phyloP scores from a whole-genome alignment of 1,140 invertebrate species.

The Heliconius himera region DNA sequence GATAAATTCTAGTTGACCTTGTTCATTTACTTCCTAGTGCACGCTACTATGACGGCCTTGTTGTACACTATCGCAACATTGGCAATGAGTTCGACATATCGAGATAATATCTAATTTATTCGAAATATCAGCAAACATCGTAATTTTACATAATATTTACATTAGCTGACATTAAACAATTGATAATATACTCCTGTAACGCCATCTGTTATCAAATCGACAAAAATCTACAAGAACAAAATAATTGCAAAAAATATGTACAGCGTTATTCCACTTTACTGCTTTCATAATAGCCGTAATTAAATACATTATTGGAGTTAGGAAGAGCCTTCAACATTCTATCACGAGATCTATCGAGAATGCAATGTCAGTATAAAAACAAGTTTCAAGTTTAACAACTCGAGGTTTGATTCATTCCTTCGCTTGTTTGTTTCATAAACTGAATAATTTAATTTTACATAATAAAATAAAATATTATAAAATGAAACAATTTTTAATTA shows the following conservation, averaged over 20 bases:
- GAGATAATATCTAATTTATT: constrained; percentile 42
- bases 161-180: constrained; percentile 28
- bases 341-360: constrained; percentile 58
- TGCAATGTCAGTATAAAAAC: constrained; percentile 51
- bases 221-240: constrained; percentile 11
- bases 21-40: constrained; percentile 57
- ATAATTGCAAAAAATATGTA: constrained; percentile 16
- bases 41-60: constrained; percentile 53
- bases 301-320: constrained; percentile 51
- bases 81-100: constrained; percentile 52
- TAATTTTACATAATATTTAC: constrained; percentile 36
- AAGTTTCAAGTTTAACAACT: constrained; percentile 43
- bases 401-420: constrained; percentile 45
- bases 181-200: constrained; percentile 24
- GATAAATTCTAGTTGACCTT: constrained; percentile 49
- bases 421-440: constrained; percentile 23
- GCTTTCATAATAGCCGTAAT: constrained; percentile 44
- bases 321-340: constrained; percentile 73
- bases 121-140: constrained; percentile 27
- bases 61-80: constrained; percentile 52
- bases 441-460: constrained; percentile 18
- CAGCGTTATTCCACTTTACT: constrained; percentile 34
- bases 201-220: constrained; percentile 45
- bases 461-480: neutral
- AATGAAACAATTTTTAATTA: neutral